Conservation (phyloP, 2,797 vertebrate genomes). For the Loris lydekkerianus region DNA sequence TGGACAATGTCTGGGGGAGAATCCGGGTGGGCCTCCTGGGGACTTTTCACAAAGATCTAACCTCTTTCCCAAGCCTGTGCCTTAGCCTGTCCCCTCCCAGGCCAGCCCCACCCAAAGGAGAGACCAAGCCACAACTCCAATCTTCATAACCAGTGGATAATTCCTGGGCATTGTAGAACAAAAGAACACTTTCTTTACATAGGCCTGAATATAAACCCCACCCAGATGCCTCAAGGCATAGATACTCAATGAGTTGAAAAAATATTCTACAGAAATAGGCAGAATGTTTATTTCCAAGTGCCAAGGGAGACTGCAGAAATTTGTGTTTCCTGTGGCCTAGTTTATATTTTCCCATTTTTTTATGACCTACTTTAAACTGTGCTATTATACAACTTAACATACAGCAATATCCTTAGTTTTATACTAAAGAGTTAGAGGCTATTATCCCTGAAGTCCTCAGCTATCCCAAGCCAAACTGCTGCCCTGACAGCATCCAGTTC, state of each 20-base stretch:
- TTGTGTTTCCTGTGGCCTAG: not conserved
- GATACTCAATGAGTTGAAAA: not conserved
- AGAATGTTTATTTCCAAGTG: not conserved
- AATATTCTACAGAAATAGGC: not conserved
- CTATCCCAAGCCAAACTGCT: not conserved
- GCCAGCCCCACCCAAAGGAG: not conserved
- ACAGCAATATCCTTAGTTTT: not conserved
- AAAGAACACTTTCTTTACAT: not conserved
- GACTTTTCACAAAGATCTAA: slow-evolving; percentile 26
- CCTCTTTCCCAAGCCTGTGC: not conserved
- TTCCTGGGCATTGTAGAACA: not conserved
- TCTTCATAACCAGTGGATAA: not conserved
- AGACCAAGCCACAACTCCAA: not conserved
- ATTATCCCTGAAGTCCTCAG: not conserved
- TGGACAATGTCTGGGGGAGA: not conserved
- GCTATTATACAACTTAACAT: not conserved
- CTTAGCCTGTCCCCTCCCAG: not conserved
- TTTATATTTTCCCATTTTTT: not conserved
- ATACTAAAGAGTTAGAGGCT: not conserved
- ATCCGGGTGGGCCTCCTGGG: not conserved
- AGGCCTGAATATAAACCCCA: not conserved
- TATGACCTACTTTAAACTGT: not conserved
- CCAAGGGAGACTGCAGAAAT: not conserved
- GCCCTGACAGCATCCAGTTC: not conserved
- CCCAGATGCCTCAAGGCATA: not conserved